Conservation (phyloP, 2,888 invertebrate species). For the Microplitis deprimator region DNA sequence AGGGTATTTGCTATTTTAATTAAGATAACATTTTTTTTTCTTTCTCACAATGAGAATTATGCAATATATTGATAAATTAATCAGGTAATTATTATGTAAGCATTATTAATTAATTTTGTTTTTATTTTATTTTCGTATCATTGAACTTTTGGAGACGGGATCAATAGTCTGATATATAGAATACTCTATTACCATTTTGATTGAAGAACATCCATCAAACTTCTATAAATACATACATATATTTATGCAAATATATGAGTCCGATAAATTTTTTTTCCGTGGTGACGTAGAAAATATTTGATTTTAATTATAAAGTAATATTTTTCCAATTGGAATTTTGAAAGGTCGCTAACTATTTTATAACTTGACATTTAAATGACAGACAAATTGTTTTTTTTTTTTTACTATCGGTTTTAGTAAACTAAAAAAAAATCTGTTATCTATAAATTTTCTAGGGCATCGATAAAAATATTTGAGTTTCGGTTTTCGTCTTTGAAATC, state of each 20-base stretch:
- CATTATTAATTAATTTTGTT: no score
- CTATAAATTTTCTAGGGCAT: no score
- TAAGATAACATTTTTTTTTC: no score
- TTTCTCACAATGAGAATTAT: no score
- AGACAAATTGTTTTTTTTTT: not conserved
- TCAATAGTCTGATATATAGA: not conserved
- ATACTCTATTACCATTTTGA: constrained; percentile 13
- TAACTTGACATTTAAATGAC: not conserved
- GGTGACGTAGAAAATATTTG: no score
- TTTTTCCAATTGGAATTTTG: not conserved
- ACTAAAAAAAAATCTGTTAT: no score
- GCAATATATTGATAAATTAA: no score
- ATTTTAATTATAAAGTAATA: not conserved
- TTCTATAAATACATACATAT: not conserved
- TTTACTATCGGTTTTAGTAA: not conserved
- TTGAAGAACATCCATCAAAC: not conserved
- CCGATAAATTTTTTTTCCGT: not conserved
- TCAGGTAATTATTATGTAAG: no score
- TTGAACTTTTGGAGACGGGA: not conserved
- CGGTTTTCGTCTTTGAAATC: no score
- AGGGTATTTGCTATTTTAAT: no score
- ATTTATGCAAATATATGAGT: not conserved
- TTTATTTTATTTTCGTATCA: not conserved
- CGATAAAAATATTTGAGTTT: no score
- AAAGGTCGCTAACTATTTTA: not conserved